phyloP scores from a whole-genome alignment of 1,140 invertebrate species.

The Paralvinella palmiformis region DNA sequence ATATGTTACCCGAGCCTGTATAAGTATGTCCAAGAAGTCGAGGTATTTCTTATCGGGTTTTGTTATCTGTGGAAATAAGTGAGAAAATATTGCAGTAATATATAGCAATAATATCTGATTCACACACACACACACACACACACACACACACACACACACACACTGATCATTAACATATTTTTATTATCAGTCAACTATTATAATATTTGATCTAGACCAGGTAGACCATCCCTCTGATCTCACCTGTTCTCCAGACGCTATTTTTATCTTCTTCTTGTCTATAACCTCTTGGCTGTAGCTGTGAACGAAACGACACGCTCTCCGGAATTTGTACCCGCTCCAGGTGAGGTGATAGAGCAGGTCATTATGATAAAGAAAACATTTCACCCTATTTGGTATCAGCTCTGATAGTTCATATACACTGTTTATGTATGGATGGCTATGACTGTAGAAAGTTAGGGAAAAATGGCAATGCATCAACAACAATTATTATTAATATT shows the following conservation, averaged over 20 bases:
- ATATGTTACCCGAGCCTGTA: not conserved
- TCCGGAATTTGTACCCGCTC: constrained; percentile 22
- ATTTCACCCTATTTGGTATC: too few relatives aligned
- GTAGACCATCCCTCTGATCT: not conserved
- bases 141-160: not conserved
- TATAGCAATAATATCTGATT: not conserved
- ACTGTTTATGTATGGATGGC: too few relatives aligned
- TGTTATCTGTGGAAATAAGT: not conserved
- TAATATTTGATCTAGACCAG: not conserved
- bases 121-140: not conserved
- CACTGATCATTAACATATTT: not conserved
- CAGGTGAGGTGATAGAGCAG: constrained; percentile 25
- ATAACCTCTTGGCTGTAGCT: constrained; percentile 28
- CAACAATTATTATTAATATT: too few relatives aligned
- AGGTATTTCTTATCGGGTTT: not conserved
- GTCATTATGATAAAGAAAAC: constrained; percentile 18
- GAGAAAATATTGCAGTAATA: not conserved
- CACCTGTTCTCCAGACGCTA: not conserved
- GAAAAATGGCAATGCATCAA: too few relatives aligned
- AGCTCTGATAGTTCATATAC: too few relatives aligned
- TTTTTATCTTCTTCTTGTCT: constrained; percentile 13
- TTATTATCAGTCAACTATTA: not conserved
- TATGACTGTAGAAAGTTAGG: too few relatives aligned
- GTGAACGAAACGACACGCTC: constrained; percentile 23
- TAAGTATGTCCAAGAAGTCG: constrained; percentile 10